Evolutionary conservation across 2,888 invertebrate species (phyloP), one percentile per base, ranked within the genome.

Genomic region (Dasypolia templi): DNA sequence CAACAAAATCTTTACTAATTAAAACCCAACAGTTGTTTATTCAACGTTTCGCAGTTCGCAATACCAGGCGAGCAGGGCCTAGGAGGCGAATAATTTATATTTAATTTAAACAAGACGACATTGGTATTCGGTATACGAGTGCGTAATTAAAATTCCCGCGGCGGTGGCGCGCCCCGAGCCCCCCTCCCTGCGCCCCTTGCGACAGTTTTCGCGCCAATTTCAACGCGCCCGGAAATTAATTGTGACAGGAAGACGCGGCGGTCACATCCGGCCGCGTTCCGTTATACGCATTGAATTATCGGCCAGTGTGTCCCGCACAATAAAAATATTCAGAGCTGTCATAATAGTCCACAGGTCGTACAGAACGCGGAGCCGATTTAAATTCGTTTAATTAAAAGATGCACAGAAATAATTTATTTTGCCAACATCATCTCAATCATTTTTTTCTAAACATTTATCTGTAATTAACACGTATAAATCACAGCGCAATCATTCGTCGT

Each of bases 131-230:
- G 93, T 94, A 95, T 95, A 95, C 96, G 96, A 95, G 95, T 95
- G 95, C 96, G 96, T 96, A 96, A 96, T 96, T 96, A 96, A 96
- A 96, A 96, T 96, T 96, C 96, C 95, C 95, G 94, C 93, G 94
- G 95, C 93, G 93, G 95, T 93, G 92, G 92, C 89, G 86, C 91
- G 91, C 91, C 90, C 92, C 85, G 85, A 70, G n/a, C 73, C 79
- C 73, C 80, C 86, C 78, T 83, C 79, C 81, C 83, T 26, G 17
- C 86, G 83, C 89, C 91, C 84, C 91, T 91, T 93, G 94, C 96
- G 95, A 95, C 96, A 95, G 95, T 96, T 96, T 96, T 96, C 96
- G 96, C 96, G 96, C 96, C 96, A 96, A 96, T 96, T 96, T 95
- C 96, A 95, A 94, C 96, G 95, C 95, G 93, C 93, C 94, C 96